These are phyloP conservation scores for Epizoanthus scotinus DNA, from an alignment of 92 coral and sea anemone genomes.

Conservation along the genomic window DNA sequence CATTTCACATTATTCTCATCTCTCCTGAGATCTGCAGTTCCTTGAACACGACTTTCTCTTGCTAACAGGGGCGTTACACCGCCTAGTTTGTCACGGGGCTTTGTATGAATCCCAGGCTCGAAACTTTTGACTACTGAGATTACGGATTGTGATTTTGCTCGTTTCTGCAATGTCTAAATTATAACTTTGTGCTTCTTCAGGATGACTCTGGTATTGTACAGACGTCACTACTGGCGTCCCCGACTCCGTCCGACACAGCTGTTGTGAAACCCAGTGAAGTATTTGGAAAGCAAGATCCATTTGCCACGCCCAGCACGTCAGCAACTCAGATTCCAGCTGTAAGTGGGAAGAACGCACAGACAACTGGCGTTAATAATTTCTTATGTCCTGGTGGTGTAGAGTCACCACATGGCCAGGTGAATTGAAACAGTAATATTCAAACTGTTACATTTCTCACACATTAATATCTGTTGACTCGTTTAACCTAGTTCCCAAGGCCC, in stretches of 20 bases:
- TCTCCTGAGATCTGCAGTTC: too few species aligned
- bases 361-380: conserved; percentile 61
- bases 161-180: conserved; percentile 1
- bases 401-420: conserved; percentile 58
- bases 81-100: too few species aligned
- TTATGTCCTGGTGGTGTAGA: conserved; percentile 69
- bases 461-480: not conserved
- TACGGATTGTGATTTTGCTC: not conserved
- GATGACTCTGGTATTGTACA: conserved; percentile 83
- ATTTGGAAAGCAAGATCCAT: conserved; percentile 80
- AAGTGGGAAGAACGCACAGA: conserved; percentile 73
- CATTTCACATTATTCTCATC: not conserved
- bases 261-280: conserved; percentile 88
- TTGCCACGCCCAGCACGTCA: conserved; percentile 81
- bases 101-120: too few species aligned
- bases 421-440: conserved; percentile 46
- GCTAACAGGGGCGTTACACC: not conserved
- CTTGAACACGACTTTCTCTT: too few species aligned
- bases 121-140: too few species aligned
- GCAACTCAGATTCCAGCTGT: conserved; percentile 56
- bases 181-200: conserved; percentile 45
- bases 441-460: conserved; percentile 23
- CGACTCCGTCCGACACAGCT: conserved; percentile 70
- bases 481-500: too few species aligned
- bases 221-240: conserved; percentile 54